Percentiles rank a stretch among this genome's conserved stretches.
phyloP scores from a whole-genome alignment of 2,888 invertebrate species.

The Odontothrips loti region DNA sequence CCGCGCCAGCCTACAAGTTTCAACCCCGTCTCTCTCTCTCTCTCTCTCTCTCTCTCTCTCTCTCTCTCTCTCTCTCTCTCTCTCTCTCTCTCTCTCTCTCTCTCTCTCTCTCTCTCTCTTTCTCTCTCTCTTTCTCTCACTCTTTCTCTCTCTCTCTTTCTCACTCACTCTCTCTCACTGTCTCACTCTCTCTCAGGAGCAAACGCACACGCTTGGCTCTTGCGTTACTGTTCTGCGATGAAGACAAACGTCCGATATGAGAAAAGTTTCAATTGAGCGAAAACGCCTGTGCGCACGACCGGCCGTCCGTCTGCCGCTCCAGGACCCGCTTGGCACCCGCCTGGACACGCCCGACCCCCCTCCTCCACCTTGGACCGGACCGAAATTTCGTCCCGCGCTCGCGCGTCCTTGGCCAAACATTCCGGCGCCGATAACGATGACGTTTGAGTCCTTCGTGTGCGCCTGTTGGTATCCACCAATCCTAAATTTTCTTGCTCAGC shows the following conservation, averaged over 20 bases:
- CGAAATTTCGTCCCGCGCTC: too few species aligned
- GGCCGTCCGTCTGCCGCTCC: too few species aligned
- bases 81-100: not conserved
- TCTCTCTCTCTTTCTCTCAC: too few species aligned
- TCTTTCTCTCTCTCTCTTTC: not conserved
- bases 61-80: not conserved
- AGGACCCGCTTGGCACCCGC: too few species aligned
- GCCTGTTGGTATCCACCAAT: too few species aligned
- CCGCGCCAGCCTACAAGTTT: not conserved
- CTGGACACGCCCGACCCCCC: too few species aligned
- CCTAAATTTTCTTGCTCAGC: too few species aligned
- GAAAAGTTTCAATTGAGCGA: not conserved
- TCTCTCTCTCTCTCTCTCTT: not conserved
- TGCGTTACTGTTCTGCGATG: not conserved
- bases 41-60: not conserved
- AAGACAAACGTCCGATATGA: constrained; percentile 6
- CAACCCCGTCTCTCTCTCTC: not conserved
- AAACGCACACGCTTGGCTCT: not conserved
- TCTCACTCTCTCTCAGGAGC: not conserved
- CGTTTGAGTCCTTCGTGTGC: too few species aligned
- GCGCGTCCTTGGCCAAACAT: too few species aligned
- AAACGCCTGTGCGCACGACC: not conserved
- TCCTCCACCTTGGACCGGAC: too few species aligned
- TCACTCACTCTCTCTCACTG: too few species aligned
- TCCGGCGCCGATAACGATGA: too few species aligned